Evolutionary conservation across 2,113 vertebrate genomes (phyloP).

Genomic region (Corythornis madagascariensis): DNA sequence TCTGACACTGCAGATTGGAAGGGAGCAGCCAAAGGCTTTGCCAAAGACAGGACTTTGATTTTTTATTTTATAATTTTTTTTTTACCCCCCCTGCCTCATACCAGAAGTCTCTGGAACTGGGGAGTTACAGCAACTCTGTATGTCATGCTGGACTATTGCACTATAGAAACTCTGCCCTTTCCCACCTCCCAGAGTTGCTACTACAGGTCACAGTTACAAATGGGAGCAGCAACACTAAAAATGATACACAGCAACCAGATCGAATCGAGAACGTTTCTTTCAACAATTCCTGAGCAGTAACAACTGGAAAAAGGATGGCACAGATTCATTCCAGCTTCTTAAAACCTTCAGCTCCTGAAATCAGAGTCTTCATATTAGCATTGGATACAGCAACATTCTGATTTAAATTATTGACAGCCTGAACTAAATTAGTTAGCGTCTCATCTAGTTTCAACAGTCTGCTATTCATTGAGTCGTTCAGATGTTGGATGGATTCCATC

Average conservation of each 20-base stretch:
- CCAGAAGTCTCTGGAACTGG: background rate
- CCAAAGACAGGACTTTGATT: slow-evolving; percentile 47
- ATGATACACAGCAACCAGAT: background rate
- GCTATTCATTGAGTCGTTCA: slow-evolving; percentile 65
- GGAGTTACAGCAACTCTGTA: background rate
- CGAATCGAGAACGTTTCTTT: background rate
- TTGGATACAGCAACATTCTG: slow-evolving; percentile 49
- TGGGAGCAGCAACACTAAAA: background rate
- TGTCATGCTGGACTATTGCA: background rate
- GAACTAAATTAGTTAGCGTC: slow-evolving; percentile 66
- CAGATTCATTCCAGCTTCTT: background rate
- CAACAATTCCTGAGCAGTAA: background rate
- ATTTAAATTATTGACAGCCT: slow-evolving; percentile 74
- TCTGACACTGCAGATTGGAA: slow-evolving; percentile 71
- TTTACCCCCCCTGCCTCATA: background rate
- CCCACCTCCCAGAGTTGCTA: background rate
- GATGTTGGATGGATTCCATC: slow-evolving; percentile 69
- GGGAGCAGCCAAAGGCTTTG: slow-evolving; percentile 35
- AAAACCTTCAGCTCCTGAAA: slow-evolving; percentile 51
- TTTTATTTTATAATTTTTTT: background rate
- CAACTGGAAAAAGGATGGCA: background rate
- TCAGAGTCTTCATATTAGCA: slow-evolving; percentile 28
- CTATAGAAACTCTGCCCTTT: background rate
- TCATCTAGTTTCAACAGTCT: slow-evolving; percentile 72
- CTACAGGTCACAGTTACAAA: background rate